Base-by-base conservation (phyloP, 2,888 invertebrate genomes). In the Plebejus melissa region DNA sequence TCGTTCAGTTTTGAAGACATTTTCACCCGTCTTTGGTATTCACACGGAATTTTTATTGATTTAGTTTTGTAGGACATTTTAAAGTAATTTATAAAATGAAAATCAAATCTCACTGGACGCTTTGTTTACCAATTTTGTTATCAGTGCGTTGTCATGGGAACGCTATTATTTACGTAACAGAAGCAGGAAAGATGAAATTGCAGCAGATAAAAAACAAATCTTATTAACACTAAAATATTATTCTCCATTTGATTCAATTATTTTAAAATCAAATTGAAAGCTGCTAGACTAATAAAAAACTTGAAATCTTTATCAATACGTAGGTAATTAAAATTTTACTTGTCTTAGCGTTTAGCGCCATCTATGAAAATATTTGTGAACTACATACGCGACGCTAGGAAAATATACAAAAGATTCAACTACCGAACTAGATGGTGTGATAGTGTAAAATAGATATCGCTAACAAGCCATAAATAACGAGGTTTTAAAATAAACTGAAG, bases 1-100 rank as follows among this genome's bases (percentile, higher is more conserved):
- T 4, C 71, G 5, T 16, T 16, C 13, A 28, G 1, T 1, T 72
- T 72, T 32, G 32, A 22, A 72, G 72, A 50, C 32, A 4, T 50
- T 2, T 54, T 32, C 4, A 65, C 74, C 78, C 76, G 81, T 75
- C 77, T 81, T 60, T 74, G 78, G 32, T 78, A 79, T 41, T 82
- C 81, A 78, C 81, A 80, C 5, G 75, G 79, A 70, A 74, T 80
- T 77, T 74, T 76, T 74, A 36, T 13, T 32, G 36, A 7, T 69
- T 74, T 77, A 69, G 28, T 69, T 13, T 38, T 79, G 74, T 77
- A 76, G 4, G 77, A 76, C 78, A 78, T 78, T 70, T 74, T 74
- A 3, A 46, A 46, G 71, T 71, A 46, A 71, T 22, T 46, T 71
- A 22, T 70, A n/a, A 70, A 70, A 70, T 70, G 22, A 46, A n/a